A percentile compares a stretch with the other conserved stretches of the same genome.
Evolutionary conservation across 2,113 vertebrate genomes (phyloP).

Genomic region (Paramormyrops kingsleyae): DNA sequence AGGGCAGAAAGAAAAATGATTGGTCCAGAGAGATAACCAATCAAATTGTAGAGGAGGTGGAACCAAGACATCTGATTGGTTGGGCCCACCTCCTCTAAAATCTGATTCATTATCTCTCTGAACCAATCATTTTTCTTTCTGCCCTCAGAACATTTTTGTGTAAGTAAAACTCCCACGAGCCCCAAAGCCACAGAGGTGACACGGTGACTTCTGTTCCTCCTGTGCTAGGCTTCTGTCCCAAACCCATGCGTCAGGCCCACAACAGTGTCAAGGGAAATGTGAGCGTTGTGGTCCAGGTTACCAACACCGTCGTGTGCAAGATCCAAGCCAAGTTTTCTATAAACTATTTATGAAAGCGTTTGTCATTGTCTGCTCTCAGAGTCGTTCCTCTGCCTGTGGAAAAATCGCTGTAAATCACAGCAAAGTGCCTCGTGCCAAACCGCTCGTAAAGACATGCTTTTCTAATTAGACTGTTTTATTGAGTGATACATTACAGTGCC

Average conservation of each 20-base stretch:
- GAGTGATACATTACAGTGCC: background rate
- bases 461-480: background rate
- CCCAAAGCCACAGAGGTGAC: background rate
- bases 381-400: background rate
- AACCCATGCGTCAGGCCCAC: background rate
- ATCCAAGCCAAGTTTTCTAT: background rate
- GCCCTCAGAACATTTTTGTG: no score
- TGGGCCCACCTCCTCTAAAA: no score
- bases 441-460: background rate
- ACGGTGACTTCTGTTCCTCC: background rate
- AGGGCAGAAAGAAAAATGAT: no score
- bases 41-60: no score
- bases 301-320: background rate
- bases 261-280: background rate
- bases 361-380: background rate
- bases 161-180: no score
- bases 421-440: background rate
- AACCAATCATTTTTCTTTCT: no score
- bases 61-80: no score
- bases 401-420: background rate
- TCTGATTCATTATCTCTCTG: no score
- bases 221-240: background rate
- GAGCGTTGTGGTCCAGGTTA: background rate
- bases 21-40: no score
- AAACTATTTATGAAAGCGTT: background rate